Evolutionary conservation across 2,113 vertebrate species (phyloP).

Genomic region (Hippoglossus stenolepis): DNA sequence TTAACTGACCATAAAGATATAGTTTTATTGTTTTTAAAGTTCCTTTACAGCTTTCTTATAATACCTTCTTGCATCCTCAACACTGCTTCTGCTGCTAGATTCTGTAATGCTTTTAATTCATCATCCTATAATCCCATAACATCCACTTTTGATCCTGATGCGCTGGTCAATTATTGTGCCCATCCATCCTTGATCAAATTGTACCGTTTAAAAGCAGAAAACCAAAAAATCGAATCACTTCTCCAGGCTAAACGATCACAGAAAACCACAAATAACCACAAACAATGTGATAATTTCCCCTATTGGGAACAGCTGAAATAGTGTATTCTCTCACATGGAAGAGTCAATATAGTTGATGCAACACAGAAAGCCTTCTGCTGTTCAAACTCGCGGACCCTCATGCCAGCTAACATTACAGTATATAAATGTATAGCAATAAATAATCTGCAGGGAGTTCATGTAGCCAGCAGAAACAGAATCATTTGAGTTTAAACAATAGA

Average conservation of each 20-base stretch:
- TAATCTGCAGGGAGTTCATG: background rate
- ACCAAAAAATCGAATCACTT: no score
- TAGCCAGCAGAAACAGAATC: background rate
- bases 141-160: background rate
- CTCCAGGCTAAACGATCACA: no score
- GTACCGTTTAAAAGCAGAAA: no score
- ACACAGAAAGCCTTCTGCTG: conserved; percentile 5
- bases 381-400: background rate
- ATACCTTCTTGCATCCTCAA: background rate
- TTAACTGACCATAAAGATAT: background rate
- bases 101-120: background rate
- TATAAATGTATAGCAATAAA: background rate
- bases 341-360: background rate
- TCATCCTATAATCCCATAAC: background rate
- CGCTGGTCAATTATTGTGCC: background rate
- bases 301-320: no score
- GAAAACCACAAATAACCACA: no score
- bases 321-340: no score
- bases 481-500: background rate
- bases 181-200: background rate
- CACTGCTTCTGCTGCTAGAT: background rate
- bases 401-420: background rate
- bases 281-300: no score
- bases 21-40: background rate
- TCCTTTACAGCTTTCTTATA: background rate